phyloP scores from a whole-genome alignment of 2,113 vertebrate genomes.

The Glaucomys volans region DNA sequence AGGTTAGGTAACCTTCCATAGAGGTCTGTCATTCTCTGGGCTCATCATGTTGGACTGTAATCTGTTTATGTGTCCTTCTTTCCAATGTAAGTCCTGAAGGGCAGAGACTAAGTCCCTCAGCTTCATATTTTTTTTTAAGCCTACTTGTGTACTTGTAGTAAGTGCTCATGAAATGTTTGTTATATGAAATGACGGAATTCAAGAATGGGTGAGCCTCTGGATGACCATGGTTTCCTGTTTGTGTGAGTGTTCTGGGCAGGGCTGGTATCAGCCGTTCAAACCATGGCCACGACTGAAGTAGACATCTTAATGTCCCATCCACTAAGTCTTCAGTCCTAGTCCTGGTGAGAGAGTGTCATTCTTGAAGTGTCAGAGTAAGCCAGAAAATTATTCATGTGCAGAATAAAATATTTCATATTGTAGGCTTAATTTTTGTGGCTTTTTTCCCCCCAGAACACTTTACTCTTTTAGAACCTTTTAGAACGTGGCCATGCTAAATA shows the following conservation, averaged over 20 bases:
- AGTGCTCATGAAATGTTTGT: slow-evolving; percentile 32
- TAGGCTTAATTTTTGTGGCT: neutral
- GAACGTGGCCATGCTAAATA: neutral
- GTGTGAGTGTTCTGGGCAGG: neutral
- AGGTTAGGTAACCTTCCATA: neutral
- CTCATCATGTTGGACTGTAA: neutral
- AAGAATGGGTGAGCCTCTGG: neutral
- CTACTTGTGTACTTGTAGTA: neutral
- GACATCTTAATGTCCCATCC: neutral
- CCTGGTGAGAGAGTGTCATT: neutral
- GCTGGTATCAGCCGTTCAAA: neutral
- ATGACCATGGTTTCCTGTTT: slow-evolving; percentile 16
- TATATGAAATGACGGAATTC: slow-evolving; percentile 44
- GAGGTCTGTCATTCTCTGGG: neutral
- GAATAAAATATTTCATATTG: slow-evolving; percentile 6
- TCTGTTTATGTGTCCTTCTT: slow-evolving; percentile 3
- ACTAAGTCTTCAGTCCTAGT: neutral
- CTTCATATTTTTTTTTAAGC: neutral
- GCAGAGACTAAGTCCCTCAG: neutral
- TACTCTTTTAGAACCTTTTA: slow-evolving; percentile 12
- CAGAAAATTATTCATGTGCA: neutral
- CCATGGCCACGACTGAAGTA: neutral
- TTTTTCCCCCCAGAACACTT: neutral
- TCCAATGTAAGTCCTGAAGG: neutral
- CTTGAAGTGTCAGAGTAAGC: neutral